A percentile compares a stretch with the other conserved stretches of the same genome.
Conservation (phyloP, 2,888 invertebrate genomes). For the Drosophila mercatorum region DNA sequence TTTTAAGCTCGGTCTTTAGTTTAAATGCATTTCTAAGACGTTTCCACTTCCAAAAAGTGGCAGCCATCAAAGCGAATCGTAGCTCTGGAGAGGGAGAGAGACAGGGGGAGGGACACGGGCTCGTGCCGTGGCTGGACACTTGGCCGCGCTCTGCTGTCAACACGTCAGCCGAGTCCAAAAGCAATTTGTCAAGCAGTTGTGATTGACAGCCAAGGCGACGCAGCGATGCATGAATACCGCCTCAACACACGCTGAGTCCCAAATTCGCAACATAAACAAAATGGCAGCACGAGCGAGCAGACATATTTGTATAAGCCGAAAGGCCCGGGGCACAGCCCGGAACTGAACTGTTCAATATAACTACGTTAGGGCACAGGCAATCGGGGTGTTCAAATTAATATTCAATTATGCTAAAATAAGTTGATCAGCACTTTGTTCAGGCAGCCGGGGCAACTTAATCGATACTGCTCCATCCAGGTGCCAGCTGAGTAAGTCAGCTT, state of each 20-base stretch:
- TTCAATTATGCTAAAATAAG: slow-evolving; percentile 65
- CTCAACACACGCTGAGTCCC: slow-evolving; percentile 32
- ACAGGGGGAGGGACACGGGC: not conserved
- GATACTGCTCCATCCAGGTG: slow-evolving; percentile 17
- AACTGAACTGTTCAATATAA: slow-evolving; percentile 34
- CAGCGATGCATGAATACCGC: slow-evolving; percentile 46
- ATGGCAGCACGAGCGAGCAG: slow-evolving; percentile 46
- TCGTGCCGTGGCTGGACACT: slow-evolving; percentile 9
- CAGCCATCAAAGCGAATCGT: slow-evolving; percentile 10
- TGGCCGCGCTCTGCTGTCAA: slow-evolving; percentile 48
- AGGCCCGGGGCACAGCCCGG: slow-evolving; percentile 35
- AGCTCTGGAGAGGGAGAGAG: not conserved
- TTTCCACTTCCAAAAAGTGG: slow-evolving; percentile 25
- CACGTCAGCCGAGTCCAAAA: slow-evolving; percentile 73
- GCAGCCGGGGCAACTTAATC: slow-evolving; percentile 28
- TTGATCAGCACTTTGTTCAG: slow-evolving; percentile 23
- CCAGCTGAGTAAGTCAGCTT: not conserved
- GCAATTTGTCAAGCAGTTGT: slow-evolving; percentile 78
- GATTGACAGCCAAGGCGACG: slow-evolving; percentile 73
- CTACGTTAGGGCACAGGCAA: slow-evolving; percentile 21
- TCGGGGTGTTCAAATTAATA: slow-evolving; percentile 67
- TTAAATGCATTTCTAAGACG: slow-evolving; percentile 49
- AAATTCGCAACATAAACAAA: slow-evolving; percentile 67
- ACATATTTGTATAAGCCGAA: slow-evolving; percentile 17
- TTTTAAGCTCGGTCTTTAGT: slow-evolving; percentile 23